Percentiles rank a stretch among this genome's conserved stretches.
Evolutionary conservation across 2,113 vertebrate species (phyloP).

Genomic region (Emydocephalus ijimae): DNA sequence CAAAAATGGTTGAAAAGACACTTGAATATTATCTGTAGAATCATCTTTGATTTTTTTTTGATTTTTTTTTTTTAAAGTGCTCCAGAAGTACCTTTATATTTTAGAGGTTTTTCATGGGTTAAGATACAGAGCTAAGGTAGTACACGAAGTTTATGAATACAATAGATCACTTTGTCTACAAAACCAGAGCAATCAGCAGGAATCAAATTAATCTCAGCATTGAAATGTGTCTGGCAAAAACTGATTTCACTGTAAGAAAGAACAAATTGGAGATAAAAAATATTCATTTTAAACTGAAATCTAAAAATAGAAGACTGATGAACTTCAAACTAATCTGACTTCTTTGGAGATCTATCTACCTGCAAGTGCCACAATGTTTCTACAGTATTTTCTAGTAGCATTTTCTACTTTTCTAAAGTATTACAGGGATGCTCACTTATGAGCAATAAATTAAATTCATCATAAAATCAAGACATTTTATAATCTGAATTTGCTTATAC

Average conservation of each 20-base stretch:
- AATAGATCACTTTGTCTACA: background rate
- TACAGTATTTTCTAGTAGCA: background rate
- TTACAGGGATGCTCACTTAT: background rate
- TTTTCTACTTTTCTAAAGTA: background rate
- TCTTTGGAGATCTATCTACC: background rate
- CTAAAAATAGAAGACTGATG: slow-evolving; percentile 12
- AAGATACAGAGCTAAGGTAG: background rate
- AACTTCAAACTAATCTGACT: slow-evolving; percentile 1
- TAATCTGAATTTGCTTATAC: background rate
- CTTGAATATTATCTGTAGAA: background rate
- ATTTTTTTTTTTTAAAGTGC: background rate
- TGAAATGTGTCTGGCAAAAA: slow-evolving; percentile 28
- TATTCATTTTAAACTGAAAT: background rate
- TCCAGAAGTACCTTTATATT: background rate
- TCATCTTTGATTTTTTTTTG: background rate
- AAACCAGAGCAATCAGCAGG: slow-evolving; percentile 2
- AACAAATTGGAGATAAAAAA: slow-evolving; percentile 37
- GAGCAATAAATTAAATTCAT: background rate
- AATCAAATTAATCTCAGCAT: slow-evolving; percentile 39
- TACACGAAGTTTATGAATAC: background rate
- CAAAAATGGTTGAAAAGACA: background rate
- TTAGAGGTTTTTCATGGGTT: background rate
- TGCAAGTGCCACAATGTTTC: background rate
- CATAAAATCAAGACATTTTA: background rate
- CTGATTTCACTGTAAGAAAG: slow-evolving; percentile 21